Evolutionary conservation across 2,888 invertebrate genomes (phyloP).

Genomic region (Heliconius ismenius): DNA sequence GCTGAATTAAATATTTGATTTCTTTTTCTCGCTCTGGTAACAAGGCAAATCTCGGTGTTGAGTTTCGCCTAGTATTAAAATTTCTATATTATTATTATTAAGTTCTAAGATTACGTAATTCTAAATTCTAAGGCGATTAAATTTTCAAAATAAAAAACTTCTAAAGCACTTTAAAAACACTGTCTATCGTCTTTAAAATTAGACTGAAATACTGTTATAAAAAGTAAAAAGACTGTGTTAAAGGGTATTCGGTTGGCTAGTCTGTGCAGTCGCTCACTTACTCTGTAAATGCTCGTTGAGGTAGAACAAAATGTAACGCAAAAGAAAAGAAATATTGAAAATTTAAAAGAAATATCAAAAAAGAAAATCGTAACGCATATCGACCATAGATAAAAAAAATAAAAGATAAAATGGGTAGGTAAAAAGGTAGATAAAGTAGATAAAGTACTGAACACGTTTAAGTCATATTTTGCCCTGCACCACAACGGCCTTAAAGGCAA

Average conservation of each 20-base stretch:
- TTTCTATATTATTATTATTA: no score
- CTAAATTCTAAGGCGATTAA: not conserved
- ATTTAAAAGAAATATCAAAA: not conserved
- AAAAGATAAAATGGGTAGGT: no score
- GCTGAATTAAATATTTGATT: no score
- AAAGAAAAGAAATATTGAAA: constrained; percentile 10
- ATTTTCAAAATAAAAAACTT: not conserved
- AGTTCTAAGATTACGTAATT: no score
- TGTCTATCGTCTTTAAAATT: not conserved
- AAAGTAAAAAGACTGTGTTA: constrained; percentile 19
- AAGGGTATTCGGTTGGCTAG: constrained; percentile 16
- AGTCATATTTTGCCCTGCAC: no score
- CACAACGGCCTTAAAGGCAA: no score
- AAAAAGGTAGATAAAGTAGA: no score
- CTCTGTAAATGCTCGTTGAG: constrained; percentile 17
- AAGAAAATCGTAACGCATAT: not conserved
- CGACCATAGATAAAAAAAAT: no score
- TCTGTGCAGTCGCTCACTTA: constrained; percentile 24
- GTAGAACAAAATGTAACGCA: constrained; percentile 5
- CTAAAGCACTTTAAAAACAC: not conserved
- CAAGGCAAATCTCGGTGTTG: no score
- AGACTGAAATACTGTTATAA: constrained; percentile 3
- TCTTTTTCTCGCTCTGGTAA: no score
- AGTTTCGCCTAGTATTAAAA: no score
- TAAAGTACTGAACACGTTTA: no score